Evolutionary conservation across 2,888 invertebrate species (phyloP).

Genomic region (Mesorhabditis sp.): DNA sequence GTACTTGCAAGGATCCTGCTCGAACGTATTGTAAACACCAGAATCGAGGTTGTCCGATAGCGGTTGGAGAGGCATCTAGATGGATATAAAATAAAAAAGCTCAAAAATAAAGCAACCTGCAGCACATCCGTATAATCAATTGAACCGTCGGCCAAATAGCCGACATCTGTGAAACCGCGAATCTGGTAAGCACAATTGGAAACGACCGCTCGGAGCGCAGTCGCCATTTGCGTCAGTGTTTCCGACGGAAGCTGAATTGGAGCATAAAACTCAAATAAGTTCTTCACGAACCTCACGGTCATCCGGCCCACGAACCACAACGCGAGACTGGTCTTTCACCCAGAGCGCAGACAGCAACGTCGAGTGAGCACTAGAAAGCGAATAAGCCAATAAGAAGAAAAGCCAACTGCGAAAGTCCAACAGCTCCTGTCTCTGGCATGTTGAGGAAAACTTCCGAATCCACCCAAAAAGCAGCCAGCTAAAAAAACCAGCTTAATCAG

Average conservation of each 20-base stretch:
- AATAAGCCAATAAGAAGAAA: not conserved
- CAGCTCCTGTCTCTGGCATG: slow-evolving; percentile 18
- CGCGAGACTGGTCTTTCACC: slow-evolving; percentile 23
- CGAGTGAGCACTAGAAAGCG: slow-evolving; percentile 19
- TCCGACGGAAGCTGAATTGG: not conserved
- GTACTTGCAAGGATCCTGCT: slow-evolving; percentile 94
- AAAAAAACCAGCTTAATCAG: slow-evolving; percentile 7
- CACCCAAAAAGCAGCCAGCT: slow-evolving; percentile 27
- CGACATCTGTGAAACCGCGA: slow-evolving; percentile 8
- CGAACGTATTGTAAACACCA: slow-evolving; percentile 93
- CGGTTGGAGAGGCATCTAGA: slow-evolving; percentile 76
- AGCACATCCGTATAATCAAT: slow-evolving; percentile 34
- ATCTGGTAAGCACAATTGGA: not conserved
- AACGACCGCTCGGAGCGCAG: slow-evolving; percentile 14
- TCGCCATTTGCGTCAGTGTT: not conserved
- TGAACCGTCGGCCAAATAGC: slow-evolving; percentile 18
- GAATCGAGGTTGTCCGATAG: slow-evolving; percentile 90
- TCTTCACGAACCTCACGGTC: slow-evolving; percentile 5
- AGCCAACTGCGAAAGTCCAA: slow-evolving; percentile 20
- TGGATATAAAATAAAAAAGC: not conserved
- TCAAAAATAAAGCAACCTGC: slow-evolving; percentile 18
- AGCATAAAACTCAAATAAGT: not conserved
- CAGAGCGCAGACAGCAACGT: slow-evolving; percentile 27
- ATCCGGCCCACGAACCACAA: slow-evolving; percentile 18
- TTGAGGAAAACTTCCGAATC: slow-evolving; percentile 26